Percentiles rank a stretch among this genome's conserved stretches.
Evolutionary conservation across 2,113 vertebrate genomes (phyloP).

Genomic region (Saccopteryx bilineata): DNA sequence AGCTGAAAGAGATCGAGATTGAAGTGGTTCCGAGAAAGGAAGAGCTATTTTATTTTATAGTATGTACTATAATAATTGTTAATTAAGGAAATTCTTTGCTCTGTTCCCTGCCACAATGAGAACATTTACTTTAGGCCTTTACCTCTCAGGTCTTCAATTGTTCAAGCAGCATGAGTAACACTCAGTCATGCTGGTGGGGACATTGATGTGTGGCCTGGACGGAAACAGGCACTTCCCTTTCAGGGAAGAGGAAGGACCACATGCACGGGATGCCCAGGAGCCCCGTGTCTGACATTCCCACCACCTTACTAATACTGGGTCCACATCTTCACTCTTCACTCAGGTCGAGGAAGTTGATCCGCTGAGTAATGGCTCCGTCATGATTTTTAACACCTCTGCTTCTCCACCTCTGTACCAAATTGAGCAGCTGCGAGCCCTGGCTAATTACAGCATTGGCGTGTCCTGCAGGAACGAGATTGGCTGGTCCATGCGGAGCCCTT

Average conservation of each 20-base stretch:
- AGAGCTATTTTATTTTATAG: not conserved
- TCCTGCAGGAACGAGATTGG: slow-evolving; percentile 96
- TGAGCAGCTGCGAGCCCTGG: slow-evolving; percentile 91
- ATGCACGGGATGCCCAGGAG: not conserved
- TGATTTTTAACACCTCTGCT: slow-evolving; percentile 85
- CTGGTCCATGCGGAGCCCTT: slow-evolving; percentile 87
- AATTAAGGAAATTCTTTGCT: not conserved
- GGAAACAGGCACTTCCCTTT: slow-evolving; percentile 60
- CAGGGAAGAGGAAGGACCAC: slow-evolving; percentile 25
- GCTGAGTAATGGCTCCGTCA: slow-evolving; percentile 79
- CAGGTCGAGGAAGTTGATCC: slow-evolving; percentile 91
- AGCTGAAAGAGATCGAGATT: not conserved
- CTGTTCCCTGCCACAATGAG: not conserved
- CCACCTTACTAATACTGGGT: slow-evolving; percentile 2
- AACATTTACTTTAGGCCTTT: not conserved
- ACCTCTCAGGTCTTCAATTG: not conserved
- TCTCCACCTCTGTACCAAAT: slow-evolving; percentile 91
- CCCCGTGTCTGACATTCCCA: not conserved
- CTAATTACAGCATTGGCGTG: slow-evolving; percentile 91
- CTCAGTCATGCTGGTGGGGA: not conserved
- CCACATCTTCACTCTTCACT: slow-evolving; percentile 69
- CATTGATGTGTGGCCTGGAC: not conserved
- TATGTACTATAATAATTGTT: not conserved
- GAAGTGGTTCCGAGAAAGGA: not conserved
- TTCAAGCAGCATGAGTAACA: not conserved